Conservation (phyloP, 1,140 invertebrate species). For the Ceratosolen fusciceps region DNA sequence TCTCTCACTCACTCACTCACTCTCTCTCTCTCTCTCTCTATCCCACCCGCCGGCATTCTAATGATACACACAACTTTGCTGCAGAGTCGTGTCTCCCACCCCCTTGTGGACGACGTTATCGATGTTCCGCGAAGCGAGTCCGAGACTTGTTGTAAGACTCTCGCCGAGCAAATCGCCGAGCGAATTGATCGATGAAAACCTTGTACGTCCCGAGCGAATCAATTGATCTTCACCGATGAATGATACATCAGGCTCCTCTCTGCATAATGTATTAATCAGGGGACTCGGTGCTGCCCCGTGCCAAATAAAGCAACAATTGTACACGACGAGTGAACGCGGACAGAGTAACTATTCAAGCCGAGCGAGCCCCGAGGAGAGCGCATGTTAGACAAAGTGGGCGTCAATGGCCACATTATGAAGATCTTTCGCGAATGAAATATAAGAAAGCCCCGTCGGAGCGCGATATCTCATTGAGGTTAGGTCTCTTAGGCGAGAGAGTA, state of each 20-base stretch:
- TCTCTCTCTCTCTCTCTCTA: not conserved
- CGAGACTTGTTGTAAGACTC: not conserved
- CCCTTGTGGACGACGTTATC: not conserved
- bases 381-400: too few relatives aligned
- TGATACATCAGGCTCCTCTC: not conserved
- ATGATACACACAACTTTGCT: too few relatives aligned
- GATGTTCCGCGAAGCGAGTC: slow-evolving; percentile 7
- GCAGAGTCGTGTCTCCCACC: not conserved
- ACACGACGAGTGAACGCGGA: not conserved
- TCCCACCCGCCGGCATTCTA: not conserved
- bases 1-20: not conserved
- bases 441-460: too few relatives aligned
- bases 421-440: too few relatives aligned
- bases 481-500: too few relatives aligned
- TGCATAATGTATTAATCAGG: not conserved
- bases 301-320: not conserved
- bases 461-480: too few relatives aligned
- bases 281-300: not conserved
- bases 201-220: not conserved
- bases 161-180: not conserved
- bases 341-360: not conserved
- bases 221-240: slow-evolving; percentile 15
- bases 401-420: too few relatives aligned
- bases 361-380: too few relatives aligned
- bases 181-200: slow-evolving; percentile 10